Conservation (phyloP, 2,797 vertebrate species). For the Allobates femoralis region DNA sequence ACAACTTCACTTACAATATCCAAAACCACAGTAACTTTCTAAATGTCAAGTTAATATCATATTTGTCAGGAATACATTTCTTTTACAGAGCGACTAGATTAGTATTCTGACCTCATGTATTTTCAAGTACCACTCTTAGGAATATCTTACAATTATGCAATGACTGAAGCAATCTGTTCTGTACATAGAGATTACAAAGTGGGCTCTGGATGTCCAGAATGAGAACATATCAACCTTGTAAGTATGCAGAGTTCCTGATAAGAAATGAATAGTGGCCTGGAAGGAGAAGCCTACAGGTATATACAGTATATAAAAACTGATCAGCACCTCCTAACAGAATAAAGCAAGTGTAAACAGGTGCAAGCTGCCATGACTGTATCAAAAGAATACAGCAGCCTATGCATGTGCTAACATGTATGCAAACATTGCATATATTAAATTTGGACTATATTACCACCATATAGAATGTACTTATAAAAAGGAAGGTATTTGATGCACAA, state of each 20-base stretch:
- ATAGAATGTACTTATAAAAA: no score
- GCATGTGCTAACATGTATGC: no score
- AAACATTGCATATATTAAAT: no score
- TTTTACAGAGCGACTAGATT: not conserved
- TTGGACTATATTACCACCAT: no score
- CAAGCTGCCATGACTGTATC: no score
- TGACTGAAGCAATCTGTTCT: slow-evolving; percentile 27
- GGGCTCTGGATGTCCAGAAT: not conserved
- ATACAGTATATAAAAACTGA: no score
- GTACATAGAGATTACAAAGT: slow-evolving; percentile 29
- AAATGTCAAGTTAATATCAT: not conserved
- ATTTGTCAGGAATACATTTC: not conserved
- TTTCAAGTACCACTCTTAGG: slow-evolving; percentile 32
- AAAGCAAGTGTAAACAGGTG: no score
- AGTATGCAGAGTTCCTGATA: slow-evolving; percentile 26
- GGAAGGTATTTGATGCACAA: no score
- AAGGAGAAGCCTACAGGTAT: not conserved
- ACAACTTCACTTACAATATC: not conserved
- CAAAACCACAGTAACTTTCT: not conserved
- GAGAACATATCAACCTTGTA: not conserved
- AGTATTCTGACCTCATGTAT: not conserved
- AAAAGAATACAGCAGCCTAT: no score
- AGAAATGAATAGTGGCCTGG: not conserved
- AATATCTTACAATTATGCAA: slow-evolving; percentile 31
- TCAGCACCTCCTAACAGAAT: no score